Evolutionary conservation across 2,797 vertebrate genomes (phyloP).

Genomic region (Myotis daubentonii): DNA sequence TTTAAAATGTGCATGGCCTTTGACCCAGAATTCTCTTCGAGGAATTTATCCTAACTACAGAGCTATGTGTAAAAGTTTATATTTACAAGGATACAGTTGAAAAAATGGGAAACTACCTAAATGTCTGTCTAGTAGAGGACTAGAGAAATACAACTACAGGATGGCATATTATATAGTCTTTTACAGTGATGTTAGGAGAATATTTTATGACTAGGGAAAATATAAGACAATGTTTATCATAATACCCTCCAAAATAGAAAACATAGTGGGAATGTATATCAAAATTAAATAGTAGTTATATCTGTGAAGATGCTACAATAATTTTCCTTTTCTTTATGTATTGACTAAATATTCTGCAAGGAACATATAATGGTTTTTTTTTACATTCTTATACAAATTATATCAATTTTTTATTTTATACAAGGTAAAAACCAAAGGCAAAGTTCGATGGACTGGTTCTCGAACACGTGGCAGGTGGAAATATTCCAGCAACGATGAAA

Average conservation of each 20-base stretch:
- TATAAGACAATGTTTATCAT: constrained; percentile 40
- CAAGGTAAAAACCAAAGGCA: constrained; percentile 88
- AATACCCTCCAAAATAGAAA: neutral
- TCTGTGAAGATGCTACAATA: neutral
- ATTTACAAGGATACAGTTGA: constrained; percentile 43
- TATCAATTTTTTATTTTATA: constrained; percentile 75
- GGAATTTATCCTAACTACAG: constrained; percentile 77
- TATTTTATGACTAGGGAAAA: constrained; percentile 30
- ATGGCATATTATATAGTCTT: neutral
- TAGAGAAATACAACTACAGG: neutral
- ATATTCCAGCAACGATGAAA: constrained; percentile 91
- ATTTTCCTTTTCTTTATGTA: constrained; percentile 54
- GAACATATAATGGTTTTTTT: neutral
- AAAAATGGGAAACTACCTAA: constrained; percentile 76
- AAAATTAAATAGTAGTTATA: constrained; percentile 34
- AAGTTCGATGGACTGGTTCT: constrained; percentile 92
- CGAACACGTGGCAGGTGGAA: constrained; percentile 91
- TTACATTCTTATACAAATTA: constrained; percentile 17
- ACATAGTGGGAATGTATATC: neutral
- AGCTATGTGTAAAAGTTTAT: constrained; percentile 50
- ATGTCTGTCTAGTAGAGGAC: constrained; percentile 56
- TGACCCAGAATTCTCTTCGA: constrained; percentile 79
- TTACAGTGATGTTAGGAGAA: neutral
- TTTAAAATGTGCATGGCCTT: constrained; percentile 65
- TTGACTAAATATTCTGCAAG: constrained; percentile 24